A percentile compares a stretch with the other conserved stretches of the same genome.
Evolutionary conservation across 2,113 vertebrate species (phyloP).

Genomic region (Oncorhynchus gorbuscha): DNA sequence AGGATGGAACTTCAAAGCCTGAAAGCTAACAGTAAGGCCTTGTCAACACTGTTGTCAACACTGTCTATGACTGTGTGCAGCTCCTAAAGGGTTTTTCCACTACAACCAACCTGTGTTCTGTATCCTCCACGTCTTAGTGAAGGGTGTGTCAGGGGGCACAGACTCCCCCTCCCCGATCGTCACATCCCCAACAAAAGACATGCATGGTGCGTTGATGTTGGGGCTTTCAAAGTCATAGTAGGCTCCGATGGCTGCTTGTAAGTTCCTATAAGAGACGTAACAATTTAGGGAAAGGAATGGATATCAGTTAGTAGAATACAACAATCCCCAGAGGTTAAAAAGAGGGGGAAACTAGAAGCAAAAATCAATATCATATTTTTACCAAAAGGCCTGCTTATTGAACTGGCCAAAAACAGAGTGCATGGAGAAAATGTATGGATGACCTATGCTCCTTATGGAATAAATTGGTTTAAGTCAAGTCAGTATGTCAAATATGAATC

Average conservation of each 20-base stretch:
- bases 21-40: background rate
- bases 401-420: too few relatives aligned
- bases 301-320: too few relatives aligned
- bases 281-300: background rate
- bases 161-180: conserved; percentile 97
- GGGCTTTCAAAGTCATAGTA: conserved; percentile 99
- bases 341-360: too few relatives aligned
- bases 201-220: conserved; percentile 93
- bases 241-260: conserved; percentile 97
- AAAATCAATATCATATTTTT: too few relatives aligned
- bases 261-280: conserved; percentile 79
- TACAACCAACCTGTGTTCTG: conserved; percentile 85
- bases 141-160: conserved; percentile 93
- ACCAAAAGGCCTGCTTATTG: too few relatives aligned
- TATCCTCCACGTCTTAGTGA: conserved; percentile 99
- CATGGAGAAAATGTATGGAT: too few relatives aligned
- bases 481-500: too few relatives aligned
- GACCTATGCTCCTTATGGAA: too few relatives aligned
- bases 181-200: conserved; percentile 98
- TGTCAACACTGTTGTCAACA: background rate
- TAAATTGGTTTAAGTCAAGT: too few relatives aligned
- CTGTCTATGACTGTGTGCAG: background rate
- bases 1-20: background rate
- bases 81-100: background rate
- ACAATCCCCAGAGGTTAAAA: too few relatives aligned